Conservation (phyloP, 2,113 vertebrate species). For the Sapajus apella region DNA sequence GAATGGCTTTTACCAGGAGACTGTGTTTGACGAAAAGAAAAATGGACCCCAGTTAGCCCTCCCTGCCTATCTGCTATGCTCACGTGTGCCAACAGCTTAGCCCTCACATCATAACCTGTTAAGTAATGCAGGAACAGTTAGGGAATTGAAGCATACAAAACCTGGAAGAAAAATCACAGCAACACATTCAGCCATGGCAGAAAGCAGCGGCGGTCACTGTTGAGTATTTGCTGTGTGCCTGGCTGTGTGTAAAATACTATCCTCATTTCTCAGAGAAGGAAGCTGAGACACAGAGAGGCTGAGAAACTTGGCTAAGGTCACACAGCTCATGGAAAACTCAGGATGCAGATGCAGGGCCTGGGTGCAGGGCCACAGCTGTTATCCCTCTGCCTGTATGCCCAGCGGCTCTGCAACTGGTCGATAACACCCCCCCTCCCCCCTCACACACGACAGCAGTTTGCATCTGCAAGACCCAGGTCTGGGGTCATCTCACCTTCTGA, state of each 20-base stretch:
- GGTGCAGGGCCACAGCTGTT: neutral
- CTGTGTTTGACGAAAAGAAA: rapidly evolving
- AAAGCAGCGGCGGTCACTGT: rapidly evolving
- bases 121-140: rapidly evolving
- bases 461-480: neutral
- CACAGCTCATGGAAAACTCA: neutral
- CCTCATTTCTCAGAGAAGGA: neutral
- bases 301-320: neutral
- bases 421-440: rapidly evolving
- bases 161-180: rapidly evolving
- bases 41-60: rapidly evolving
- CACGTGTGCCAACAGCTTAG: rapidly evolving
- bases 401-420: rapidly evolving
- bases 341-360: no score
- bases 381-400: rapidly evolving
- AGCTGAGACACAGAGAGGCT: neutral
- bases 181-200: rapidly evolving
- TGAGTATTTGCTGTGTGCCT: neutral
- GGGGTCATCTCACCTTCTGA: neutral
- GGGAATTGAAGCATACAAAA: rapidly evolving
- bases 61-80: neutral
- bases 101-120: rapidly evolving
- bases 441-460: rapidly evolving
- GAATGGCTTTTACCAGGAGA: rapidly evolving
- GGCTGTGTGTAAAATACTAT: neutral